These are phyloP conservation scores for Agrochola litura DNA, from an alignment of 2,888 invertebrate genomes.

Conservation along the genomic window DNA sequence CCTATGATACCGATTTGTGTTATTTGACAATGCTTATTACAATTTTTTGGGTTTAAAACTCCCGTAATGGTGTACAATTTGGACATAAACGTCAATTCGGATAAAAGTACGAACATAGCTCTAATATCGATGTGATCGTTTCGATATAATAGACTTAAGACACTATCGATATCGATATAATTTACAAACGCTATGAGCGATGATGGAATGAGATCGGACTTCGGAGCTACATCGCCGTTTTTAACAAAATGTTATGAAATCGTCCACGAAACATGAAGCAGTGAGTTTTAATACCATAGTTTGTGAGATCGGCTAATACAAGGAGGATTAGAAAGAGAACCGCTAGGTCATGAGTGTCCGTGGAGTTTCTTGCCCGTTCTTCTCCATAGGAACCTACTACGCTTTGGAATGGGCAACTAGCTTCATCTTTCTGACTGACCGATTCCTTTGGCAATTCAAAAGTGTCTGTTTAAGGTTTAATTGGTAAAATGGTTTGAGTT, in stretches of 20 bases:
- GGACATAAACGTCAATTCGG: conserved; percentile 53
- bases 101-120: conserved; percentile 42
- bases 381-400: neutral
- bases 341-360: neutral
- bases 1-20: neutral
- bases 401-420: neutral
- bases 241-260: conserved; percentile 4
- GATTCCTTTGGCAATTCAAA: neutral
- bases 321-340: conserved; percentile 2
- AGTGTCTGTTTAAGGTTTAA: neutral
- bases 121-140: conserved; percentile 54
- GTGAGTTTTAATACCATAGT: conserved; percentile 4
- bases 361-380: neutral
- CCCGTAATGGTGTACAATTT: neutral
- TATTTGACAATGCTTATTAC: conserved; percentile 4
- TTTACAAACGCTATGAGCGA: conserved; percentile 30
- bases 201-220: conserved; percentile 15
- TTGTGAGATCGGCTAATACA: conserved; percentile 39
- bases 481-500: neutral
- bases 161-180: conserved; percentile 52
- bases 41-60: conserved; percentile 4
- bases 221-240: neutral
- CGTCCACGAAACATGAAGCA: conserved; percentile 19
- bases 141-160: conserved; percentile 49
- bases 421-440: neutral